A percentile compares a stretch with the other conserved stretches of the same genome.
These are phyloP conservation scores for Pluvialis apricaria DNA, from an alignment of 2,113 vertebrate genomes.

Conservation along the genomic window DNA sequence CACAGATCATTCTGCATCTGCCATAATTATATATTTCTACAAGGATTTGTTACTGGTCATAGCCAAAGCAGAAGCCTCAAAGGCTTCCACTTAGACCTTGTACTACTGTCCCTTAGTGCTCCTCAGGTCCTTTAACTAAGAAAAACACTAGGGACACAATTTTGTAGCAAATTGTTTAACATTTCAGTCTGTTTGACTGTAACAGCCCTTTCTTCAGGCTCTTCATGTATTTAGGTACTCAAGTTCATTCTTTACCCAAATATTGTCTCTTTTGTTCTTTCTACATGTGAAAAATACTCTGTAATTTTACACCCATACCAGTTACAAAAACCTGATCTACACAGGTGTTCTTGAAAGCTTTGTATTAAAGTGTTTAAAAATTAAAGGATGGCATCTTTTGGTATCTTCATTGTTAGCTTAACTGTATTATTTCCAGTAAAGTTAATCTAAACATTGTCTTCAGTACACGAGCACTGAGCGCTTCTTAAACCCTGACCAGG, in stretches of 20 bases:
- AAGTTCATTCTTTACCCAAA: background rate
- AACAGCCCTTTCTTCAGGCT: background rate
- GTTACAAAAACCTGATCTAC: background rate
- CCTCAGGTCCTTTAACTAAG: background rate
- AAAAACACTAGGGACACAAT: background rate
- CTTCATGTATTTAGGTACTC: background rate
- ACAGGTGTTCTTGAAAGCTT: background rate
- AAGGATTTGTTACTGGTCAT: background rate
- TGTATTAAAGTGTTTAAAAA: background rate
- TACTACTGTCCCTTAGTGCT: background rate
- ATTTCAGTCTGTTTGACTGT: background rate
- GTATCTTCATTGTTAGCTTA: background rate
- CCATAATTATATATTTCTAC: background rate
- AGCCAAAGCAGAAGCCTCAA: background rate
- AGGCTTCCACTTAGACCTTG: background rate
- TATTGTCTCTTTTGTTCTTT: background rate
- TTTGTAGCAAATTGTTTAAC: background rate
- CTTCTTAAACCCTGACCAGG: background rate
- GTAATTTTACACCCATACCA: background rate
- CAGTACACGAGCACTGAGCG: background rate
- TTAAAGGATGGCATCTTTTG: background rate
- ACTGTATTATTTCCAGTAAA: background rate
- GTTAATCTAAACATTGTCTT: background rate
- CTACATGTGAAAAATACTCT: background rate
- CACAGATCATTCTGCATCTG: background rate